Evolutionary conservation across 2,797 vertebrate species (phyloP).

Genomic region (Phrynocephalus forsythii): DNA sequence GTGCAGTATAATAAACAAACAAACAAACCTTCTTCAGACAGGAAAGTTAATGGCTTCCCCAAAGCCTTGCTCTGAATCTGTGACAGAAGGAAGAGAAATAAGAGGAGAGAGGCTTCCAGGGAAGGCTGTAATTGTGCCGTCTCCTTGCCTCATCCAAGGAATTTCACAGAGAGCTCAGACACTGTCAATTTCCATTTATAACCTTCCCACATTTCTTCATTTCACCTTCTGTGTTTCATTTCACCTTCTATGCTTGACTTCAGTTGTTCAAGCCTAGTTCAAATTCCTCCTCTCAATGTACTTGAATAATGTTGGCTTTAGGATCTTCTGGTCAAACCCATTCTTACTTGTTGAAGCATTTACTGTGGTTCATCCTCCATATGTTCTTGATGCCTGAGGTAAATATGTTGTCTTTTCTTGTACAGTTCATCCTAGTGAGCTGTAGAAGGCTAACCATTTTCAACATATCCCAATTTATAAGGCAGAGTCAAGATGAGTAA

Average conservation of each 20-base stretch:
- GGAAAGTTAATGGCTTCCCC: not conserved
- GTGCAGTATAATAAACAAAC: too few relatives aligned
- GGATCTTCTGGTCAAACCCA: not conserved
- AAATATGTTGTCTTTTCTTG: not conserved
- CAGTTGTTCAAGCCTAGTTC: not conserved
- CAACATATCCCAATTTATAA: not conserved
- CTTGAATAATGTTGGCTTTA: not conserved
- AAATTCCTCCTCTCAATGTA: not conserved
- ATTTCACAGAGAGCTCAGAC: not conserved
- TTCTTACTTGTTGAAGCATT: not conserved
- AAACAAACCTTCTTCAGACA: too few relatives aligned
- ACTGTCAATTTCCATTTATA: not conserved
- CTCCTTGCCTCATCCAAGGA: not conserved
- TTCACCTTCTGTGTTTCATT: too few relatives aligned
- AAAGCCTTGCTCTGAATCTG: not conserved
- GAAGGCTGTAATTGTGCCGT: not conserved
- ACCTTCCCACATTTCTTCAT: too few relatives aligned
- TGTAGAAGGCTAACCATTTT: not conserved
- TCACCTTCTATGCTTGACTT: not conserved
- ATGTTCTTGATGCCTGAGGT: not conserved
- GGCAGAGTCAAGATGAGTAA: not conserved
- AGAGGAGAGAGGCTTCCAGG: not conserved
- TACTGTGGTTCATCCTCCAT: not conserved
- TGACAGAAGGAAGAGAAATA: not conserved
- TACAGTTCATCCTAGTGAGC: not conserved